phyloP scores from a whole-genome alignment of 1,140 invertebrate species.

The Scaptomyza hsui region DNA sequence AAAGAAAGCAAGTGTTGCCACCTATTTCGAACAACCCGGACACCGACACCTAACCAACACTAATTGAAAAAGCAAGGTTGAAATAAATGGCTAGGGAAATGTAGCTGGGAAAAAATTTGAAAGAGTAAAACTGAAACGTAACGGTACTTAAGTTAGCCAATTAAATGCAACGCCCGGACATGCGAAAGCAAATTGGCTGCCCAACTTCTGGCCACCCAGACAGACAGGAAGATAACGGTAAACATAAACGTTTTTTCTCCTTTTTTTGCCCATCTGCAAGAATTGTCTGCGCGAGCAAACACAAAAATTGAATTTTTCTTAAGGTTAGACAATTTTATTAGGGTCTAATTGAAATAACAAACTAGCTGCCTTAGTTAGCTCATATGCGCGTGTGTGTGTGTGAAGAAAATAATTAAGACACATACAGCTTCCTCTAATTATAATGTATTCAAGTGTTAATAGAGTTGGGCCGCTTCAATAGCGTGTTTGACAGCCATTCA shows the following conservation, averaged over 20 bases:
- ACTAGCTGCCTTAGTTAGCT: constrained; percentile 45
- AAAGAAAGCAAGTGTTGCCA: constrained; percentile 21
- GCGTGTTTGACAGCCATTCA: constrained; percentile 21
- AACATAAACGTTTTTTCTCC: constrained; percentile 10
- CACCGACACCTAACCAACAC: constrained; percentile 39
- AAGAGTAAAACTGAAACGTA: constrained; percentile 71
- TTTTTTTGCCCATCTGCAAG: not conserved
- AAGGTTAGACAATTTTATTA: constrained; percentile 75
- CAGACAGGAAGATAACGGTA: constrained; percentile 13
- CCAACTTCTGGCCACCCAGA: not conserved
- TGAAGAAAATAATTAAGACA: constrained; percentile 46
- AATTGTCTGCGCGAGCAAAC: constrained; percentile 39
- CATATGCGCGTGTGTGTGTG: not conserved
- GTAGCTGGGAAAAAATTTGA: constrained; percentile 37
- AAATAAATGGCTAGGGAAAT: constrained; percentile 79
- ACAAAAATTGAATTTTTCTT: constrained; percentile 48
- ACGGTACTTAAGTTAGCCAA: constrained; percentile 81
- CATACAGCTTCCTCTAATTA: constrained; percentile 39
- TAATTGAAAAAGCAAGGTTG: constrained; percentile 77
- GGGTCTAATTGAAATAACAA: constrained; percentile 73
- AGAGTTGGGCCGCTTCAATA: not conserved
- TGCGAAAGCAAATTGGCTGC: constrained; percentile 39
- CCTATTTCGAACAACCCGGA: constrained; percentile 28
- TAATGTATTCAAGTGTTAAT: constrained; percentile 55
- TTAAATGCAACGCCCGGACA: constrained; percentile 57